Percentiles rank a stretch among this genome's conserved stretches.
These are phyloP conservation scores for Antennarius maculatus DNA, from an alignment of 2,797 vertebrate species.

Conservation along the genomic window DNA sequence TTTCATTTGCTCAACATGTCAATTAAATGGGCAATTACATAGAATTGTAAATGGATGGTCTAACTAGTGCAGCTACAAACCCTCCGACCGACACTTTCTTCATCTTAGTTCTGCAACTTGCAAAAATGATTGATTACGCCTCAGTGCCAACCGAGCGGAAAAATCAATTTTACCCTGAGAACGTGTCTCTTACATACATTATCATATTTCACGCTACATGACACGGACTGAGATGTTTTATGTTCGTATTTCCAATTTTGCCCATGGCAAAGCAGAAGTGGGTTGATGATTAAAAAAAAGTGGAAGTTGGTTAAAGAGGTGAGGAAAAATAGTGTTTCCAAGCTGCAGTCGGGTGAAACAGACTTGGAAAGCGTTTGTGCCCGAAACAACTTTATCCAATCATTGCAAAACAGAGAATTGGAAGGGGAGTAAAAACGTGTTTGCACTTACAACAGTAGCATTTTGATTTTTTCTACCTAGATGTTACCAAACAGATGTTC, in stretches of 20 bases:
- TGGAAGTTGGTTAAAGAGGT: slow-evolving; percentile 53
- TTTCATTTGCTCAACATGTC: background rate
- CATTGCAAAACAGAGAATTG: slow-evolving; percentile 26
- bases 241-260: slow-evolving; percentile 61
- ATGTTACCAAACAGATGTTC: background rate
- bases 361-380: slow-evolving; percentile 14
- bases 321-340: slow-evolving; percentile 48
- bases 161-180: slow-evolving; percentile 55
- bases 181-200: slow-evolving; percentile 52
- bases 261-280: slow-evolving; percentile 46
- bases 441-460: background rate
- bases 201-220: slow-evolving; percentile 62
- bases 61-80: slow-evolving; percentile 12
- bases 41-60: slow-evolving; percentile 6
- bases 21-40: slow-evolving; percentile 2
- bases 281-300: slow-evolving; percentile 50
- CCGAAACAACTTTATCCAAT: slow-evolving; percentile 15
- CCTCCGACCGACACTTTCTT: slow-evolving; percentile 37
- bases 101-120: slow-evolving; percentile 21
- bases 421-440: slow-evolving; percentile 8
- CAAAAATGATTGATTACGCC: slow-evolving; percentile 60
- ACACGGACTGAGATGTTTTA: slow-evolving; percentile 54
- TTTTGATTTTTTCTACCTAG: background rate
- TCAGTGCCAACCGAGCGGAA: slow-evolving; percentile 44
- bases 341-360: slow-evolving; percentile 15